Evolutionary conservation across 2,797 vertebrate genomes (phyloP), one percentile per base, ranked within the genome.

Genomic region (Melanotaenia nigrans): DNA sequence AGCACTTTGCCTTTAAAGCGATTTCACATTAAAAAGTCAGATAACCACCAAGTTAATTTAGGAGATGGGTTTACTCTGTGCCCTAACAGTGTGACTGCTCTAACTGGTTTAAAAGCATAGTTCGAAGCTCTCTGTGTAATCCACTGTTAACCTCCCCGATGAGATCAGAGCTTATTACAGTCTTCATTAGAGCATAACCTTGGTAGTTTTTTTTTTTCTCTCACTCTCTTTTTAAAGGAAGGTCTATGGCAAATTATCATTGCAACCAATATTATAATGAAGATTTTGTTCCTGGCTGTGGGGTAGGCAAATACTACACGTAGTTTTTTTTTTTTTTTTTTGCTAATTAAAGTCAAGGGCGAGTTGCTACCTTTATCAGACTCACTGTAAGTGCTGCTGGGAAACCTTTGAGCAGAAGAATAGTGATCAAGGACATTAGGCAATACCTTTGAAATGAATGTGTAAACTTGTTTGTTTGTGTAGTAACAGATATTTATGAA

Each of bases 171-270:
- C 73, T 72, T 82, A 85, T 83, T 87, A 81, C 68, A 32, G 68
- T 77, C 66, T 86, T 85, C 86, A 90, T 92, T 90, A 92, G 77
- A 83, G 49, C 65, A 32, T 61, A 75, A 65, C 82, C 87, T 86
- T 79, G 71, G 68, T 67, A 75, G 71, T 86, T 74, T 51, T 79
- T 64, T 89, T 80, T 68, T 75, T 73, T 61, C 24, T 25, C 24
- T 25, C 24, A 25, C 24, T 1, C 24, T 25, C 24, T 54, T 53
- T 30, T 16, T 55, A 72, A 86, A 71, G 63, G 40, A 11, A 4
- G 66, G 64, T 82, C 74, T 77, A 68, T 79, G 71, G 80, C 40
- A 79, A 84, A 82, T 84, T 83, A 77, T 79, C 65, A 80, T 82
- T 81, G 82, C 78, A 85, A 85, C 75, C 56, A 79, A 77, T 84